A percentile compares a stretch with the other conserved stretches of the same genome.
Conservation (phyloP, 1,140 invertebrate species). For the Melipona quadrifasciata region DNA sequence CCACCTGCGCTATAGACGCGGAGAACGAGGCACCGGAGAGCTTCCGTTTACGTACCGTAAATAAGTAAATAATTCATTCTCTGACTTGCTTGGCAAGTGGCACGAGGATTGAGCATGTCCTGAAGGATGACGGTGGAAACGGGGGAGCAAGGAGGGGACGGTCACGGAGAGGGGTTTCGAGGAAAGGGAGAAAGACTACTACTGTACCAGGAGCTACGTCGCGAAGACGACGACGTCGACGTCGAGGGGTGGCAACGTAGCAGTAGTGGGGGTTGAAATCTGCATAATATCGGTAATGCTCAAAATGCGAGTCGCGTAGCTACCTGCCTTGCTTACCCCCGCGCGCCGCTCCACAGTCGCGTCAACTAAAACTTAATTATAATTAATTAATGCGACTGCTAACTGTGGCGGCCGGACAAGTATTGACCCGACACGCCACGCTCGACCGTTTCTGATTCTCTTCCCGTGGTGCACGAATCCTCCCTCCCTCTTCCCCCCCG, state of each 20-base stretch:
- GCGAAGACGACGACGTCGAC: conserved; percentile 16
- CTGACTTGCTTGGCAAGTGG: conserved; percentile 71
- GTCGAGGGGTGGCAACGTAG: conserved; percentile 13
- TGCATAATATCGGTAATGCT: conserved; percentile 82
- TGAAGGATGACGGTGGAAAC: conserved; percentile 47
- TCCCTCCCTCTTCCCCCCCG: background rate
- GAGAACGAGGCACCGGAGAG: conserved; percentile 49
- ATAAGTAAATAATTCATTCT: conserved; percentile 80
- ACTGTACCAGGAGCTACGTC: conserved; percentile 6
- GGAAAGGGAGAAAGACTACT: conserved; percentile 17
- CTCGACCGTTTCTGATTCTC: conserved; percentile 53
- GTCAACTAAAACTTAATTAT: conserved; percentile 91
- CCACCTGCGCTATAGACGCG: conserved; percentile 21
- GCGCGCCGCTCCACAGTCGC: conserved; percentile 78
- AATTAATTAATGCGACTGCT: conserved; percentile 88
- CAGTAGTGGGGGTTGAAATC: conserved; percentile 65
- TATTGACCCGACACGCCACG: conserved; percentile 68
- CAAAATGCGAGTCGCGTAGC: conserved; percentile 80
- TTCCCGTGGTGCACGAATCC: conserved; percentile 12
- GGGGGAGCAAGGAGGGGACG: background rate
- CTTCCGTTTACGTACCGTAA: conserved; percentile 76
- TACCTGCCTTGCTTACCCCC: conserved; percentile 74
- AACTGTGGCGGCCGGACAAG: conserved; percentile 74
- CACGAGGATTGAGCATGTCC: conserved; percentile 58
- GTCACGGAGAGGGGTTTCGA: background rate